Conservation (phyloP, 2,797 vertebrate genomes). For the Microctenopoma steveboyesi region DNA sequence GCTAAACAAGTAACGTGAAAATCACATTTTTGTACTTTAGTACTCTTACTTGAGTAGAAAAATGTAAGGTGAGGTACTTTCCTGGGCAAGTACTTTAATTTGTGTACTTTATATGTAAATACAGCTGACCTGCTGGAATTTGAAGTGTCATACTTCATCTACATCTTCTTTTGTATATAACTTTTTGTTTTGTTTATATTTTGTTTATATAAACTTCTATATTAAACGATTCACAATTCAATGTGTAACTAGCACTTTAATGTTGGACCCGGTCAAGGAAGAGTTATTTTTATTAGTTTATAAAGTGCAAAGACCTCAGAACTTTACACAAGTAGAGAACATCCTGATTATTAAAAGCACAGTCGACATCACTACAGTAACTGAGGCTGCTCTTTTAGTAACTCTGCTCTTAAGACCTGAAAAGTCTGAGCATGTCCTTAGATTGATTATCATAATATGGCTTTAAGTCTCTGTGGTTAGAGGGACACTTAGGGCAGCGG, state of each 20-base stretch:
- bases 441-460: slow-evolving; percentile 36
- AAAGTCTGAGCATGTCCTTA: neutral
- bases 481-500: slow-evolving; percentile 41
- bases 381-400: slow-evolving; percentile 1
- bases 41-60: too few species aligned
- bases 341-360: too few species aligned
- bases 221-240: neutral
- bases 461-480: slow-evolving; percentile 35
- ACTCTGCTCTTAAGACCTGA: slow-evolving; percentile 6
- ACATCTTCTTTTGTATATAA: too few species aligned
- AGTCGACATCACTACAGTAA: neutral
- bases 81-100: too few species aligned
- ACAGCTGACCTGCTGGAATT: neutral
- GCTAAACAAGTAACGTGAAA: neutral
- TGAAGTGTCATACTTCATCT: neutral
- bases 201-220: neutral
- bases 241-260: neutral
- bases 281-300: neutral
- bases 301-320: neutral
- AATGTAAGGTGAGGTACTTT: too few species aligned
- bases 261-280: neutral
- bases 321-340: too few species aligned
- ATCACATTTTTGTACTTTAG: too few species aligned
- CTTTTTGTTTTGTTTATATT: too few species aligned
- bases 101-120: too few species aligned